phyloP scores from a whole-genome alignment of 1,140 invertebrate genomes.

The Drosophila nigromelanica region DNA sequence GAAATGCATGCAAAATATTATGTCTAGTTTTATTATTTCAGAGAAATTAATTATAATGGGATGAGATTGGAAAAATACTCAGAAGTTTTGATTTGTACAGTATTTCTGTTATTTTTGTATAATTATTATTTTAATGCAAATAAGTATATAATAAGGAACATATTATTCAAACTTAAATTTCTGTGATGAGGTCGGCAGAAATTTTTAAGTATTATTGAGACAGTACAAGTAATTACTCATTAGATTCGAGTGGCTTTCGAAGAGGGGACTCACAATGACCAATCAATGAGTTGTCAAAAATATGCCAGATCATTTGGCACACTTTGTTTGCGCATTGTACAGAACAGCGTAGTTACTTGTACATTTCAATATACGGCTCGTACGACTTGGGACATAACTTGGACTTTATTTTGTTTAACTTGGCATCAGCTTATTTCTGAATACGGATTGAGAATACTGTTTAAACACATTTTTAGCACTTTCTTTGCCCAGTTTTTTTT shows the following conservation, averaged over 20 bases:
- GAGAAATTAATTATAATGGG: neutral
- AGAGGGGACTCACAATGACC: constrained; percentile 5
- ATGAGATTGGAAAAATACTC: too few species aligned
- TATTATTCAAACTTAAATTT: too few species aligned
- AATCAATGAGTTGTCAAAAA: constrained; percentile 20
- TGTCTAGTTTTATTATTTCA: neutral
- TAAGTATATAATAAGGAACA: too few species aligned
- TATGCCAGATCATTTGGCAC: constrained; percentile 17
- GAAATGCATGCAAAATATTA: too few species aligned
- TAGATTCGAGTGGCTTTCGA: constrained; percentile 1
- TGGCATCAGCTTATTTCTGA: constrained; percentile 2
- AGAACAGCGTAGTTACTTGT: constrained; percentile 1
- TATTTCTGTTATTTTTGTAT: too few species aligned
- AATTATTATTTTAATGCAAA: too few species aligned
- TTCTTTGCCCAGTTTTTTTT: constrained; percentile 9
- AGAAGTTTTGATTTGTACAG: too few species aligned
- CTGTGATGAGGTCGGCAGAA: neutral
- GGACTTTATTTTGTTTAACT: constrained; percentile 24
- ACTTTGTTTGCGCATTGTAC: neutral
- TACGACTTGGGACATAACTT: constrained; percentile 3
- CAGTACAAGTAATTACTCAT: constrained; percentile 12
- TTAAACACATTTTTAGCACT: constrained; percentile 20
- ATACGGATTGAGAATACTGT: neutral
- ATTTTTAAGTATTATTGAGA: constrained; percentile 4
- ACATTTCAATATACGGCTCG: constrained; percentile 8